These are phyloP conservation scores for Lasioglossum lativentre DNA, from an alignment of 2,888 invertebrate species.

Conservation along the genomic window DNA sequence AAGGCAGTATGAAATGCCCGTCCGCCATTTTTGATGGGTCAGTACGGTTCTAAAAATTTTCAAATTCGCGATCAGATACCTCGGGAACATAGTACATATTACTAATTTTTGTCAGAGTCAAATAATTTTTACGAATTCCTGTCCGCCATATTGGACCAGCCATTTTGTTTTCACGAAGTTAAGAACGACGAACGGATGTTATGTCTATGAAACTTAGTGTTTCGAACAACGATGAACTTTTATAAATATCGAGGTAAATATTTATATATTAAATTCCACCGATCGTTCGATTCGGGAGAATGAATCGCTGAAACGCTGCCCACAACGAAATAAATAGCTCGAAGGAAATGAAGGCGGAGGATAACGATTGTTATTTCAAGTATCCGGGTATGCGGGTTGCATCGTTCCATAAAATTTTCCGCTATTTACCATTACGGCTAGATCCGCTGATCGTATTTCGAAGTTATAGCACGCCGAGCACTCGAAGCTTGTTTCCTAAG, in stretches of 20 bases:
- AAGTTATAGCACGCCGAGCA: not conserved
- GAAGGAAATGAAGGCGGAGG: not conserved
- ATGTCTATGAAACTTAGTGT: too few species aligned
- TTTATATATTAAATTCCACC: not conserved
- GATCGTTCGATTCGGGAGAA: not conserved
- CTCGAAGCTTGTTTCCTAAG: not conserved
- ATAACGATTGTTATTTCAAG: not conserved
- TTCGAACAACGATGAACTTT: not conserved
- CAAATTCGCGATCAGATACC: too few species aligned
- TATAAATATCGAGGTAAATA: not conserved
- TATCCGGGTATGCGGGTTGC: not conserved
- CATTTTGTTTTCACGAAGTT: too few species aligned
- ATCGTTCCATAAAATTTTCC: constrained; percentile 11
- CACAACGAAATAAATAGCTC: not conserved
- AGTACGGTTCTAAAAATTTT: too few species aligned
- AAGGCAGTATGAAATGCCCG: too few species aligned
- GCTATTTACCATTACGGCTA: constrained; percentile 7
- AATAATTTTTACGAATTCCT: too few species aligned
- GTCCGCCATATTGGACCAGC: too few species aligned
- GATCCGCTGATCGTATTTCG: not conserved
- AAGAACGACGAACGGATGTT: too few species aligned
- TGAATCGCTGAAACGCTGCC: not conserved
- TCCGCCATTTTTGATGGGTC: too few species aligned
- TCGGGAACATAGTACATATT: too few species aligned
- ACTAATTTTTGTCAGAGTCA: too few species aligned